Percentiles rank a stretch among this genome's conserved stretches.
phyloP scores from a whole-genome alignment of 37 sponge, comb jelly and placozoan species.

The Trichoplax adhaerens region DNA sequence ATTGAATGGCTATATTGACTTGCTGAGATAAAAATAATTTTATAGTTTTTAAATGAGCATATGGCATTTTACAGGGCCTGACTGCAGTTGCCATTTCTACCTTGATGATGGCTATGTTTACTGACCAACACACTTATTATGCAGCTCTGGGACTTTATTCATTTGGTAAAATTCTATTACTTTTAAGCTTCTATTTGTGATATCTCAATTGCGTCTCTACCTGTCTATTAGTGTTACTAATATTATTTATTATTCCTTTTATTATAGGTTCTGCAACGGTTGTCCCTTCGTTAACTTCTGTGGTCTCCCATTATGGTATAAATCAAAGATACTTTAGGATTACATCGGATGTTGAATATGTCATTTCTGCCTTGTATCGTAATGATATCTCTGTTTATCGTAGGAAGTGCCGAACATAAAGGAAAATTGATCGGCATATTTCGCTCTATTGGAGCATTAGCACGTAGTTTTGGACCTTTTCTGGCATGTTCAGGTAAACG shows the following conservation, averaged over 20 bases:
- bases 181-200: neutral
- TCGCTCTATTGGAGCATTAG: constrained; percentile 71
- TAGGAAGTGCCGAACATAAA: constrained; percentile 63
- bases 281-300: constrained; percentile 51
- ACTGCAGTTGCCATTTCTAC: no score
- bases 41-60: no score
- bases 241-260: neutral
- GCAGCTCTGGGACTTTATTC: constrained; percentile 55
- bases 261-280: constrained; percentile 57
- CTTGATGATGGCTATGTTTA: no score
- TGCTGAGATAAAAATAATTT: no score
- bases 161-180: constrained; percentile 30
- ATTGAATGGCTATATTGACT: no score
- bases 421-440: constrained; percentile 79
- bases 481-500: constrained; percentile 45
- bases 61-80: no score
- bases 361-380: neutral
- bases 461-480: constrained; percentile 68
- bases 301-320: constrained; percentile 57
- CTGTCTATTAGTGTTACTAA: neutral
- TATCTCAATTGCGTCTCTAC: neutral
- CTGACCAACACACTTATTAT: neutral
- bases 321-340: neutral
- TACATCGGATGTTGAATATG: neutral
- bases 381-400: neutral